Evolutionary conservation across 2,888 invertebrate genomes (phyloP).

Genomic region (Drosophila pegasa): DNA sequence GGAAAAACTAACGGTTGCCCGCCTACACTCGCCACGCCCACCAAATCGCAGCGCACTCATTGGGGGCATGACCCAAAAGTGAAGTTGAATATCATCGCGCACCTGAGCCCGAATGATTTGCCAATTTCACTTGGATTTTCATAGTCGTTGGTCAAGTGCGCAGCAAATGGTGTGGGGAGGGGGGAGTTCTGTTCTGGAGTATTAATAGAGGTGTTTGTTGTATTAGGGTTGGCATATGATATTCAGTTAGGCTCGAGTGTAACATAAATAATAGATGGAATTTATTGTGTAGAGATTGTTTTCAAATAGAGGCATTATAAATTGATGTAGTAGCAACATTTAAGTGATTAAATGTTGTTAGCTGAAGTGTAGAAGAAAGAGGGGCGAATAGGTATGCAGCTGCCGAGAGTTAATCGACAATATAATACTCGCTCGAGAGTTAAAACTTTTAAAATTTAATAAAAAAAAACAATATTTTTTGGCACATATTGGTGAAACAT

Average conservation of each 20-base stretch:
- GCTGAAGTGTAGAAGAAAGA: not conserved
- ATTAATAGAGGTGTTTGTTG: not conserved
- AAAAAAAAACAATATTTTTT: too few relatives aligned
- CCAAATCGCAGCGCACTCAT: constrained; percentile 18
- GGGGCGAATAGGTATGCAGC: not conserved
- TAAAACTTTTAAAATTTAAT: too few relatives aligned
- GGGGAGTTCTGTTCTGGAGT: not conserved
- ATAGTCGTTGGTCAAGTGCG: constrained; percentile 2
- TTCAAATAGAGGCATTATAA: not conserved
- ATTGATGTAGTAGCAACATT: too few relatives aligned
- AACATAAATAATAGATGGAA: not conserved
- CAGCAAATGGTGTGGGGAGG: not conserved
- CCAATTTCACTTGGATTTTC: constrained; percentile 12
- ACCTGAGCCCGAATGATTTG: constrained; percentile 21
- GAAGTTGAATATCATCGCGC: constrained; percentile 21
- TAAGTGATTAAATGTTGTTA: too few relatives aligned
- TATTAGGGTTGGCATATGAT: not conserved
- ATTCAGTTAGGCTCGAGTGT: not conserved
- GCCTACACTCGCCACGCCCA: constrained; percentile 30
- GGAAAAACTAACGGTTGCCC: constrained; percentile 6
- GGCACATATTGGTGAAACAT: too few relatives aligned
- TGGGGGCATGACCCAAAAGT: constrained; percentile 12
- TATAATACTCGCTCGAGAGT: too few relatives aligned
- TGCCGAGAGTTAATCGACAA: too few relatives aligned
- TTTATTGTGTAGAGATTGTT: not conserved